These are phyloP conservation scores for Urosaurus nigricauda DNA, from an alignment of 2,797 vertebrate genomes.

Conservation along the genomic window DNA sequence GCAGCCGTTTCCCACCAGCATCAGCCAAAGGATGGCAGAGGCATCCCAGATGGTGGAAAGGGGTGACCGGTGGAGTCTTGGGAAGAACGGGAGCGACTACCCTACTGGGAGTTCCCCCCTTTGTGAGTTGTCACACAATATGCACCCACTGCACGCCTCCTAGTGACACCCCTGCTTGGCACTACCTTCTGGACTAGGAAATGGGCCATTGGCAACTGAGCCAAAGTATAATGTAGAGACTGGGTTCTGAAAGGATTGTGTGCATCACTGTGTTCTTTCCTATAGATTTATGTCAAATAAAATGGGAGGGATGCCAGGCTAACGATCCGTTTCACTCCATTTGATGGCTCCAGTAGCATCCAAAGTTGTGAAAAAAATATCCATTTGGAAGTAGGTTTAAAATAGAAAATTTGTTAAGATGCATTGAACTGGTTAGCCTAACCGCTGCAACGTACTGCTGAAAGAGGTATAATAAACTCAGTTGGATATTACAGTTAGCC, in stretches of 20 bases:
- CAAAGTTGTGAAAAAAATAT: background rate
- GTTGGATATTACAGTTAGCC: background rate
- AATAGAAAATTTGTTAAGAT: background rate
- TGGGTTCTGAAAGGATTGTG: background rate
- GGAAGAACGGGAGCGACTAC: too few relatives aligned
- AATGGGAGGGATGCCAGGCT: background rate
- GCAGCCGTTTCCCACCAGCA: too few relatives aligned
- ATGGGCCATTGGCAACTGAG: background rate
- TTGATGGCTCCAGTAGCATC: background rate
- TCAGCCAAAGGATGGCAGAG: too few relatives aligned
- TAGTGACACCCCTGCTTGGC: background rate
- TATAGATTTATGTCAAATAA: conserved; percentile 19
- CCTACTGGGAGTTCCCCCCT: too few relatives aligned
- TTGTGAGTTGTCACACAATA: too few relatives aligned
- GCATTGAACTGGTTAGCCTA: background rate
- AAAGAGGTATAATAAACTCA: background rate
- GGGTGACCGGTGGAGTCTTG: too few relatives aligned
- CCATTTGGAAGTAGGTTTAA: background rate
- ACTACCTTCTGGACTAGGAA: background rate
- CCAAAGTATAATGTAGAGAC: background rate
- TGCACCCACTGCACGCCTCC: too few relatives aligned
- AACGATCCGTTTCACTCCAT: background rate
- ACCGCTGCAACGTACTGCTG: background rate
- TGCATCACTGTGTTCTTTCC: background rate
- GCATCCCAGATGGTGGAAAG: too few relatives aligned